A percentile compares a stretch with the other conserved stretches of the same genome.
Conservation (phyloP, 2,797 vertebrate species). For the Onychomys leucogaster region DNA sequence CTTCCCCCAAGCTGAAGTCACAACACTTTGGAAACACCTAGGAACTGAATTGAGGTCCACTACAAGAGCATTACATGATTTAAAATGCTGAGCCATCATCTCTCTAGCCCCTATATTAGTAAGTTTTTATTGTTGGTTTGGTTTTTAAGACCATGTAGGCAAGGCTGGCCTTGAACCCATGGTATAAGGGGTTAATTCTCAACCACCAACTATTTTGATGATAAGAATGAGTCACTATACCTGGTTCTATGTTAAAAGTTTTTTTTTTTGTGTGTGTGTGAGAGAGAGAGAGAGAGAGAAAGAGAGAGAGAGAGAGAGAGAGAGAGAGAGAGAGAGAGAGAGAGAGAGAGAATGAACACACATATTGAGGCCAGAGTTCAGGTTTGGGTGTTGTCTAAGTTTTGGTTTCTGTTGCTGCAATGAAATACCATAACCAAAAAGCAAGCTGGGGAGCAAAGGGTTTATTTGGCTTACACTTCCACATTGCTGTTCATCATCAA, state of each 20-base stretch:
- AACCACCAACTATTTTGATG: background rate
- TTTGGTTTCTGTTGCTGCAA: background rate
- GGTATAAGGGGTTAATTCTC: background rate
- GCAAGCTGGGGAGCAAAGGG: background rate
- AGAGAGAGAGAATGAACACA: background rate
- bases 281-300: too few species aligned
- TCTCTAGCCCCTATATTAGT: background rate
- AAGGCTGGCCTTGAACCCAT: background rate
- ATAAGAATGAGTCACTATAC: background rate
- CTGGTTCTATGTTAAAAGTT: background rate
- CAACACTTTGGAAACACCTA: background rate
- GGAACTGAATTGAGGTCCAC: background rate
- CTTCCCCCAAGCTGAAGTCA: background rate
- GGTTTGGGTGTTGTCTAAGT: background rate
- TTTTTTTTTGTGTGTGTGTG: background rate
- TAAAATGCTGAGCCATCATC: background rate
- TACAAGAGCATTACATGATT: background rate
- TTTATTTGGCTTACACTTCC: background rate
- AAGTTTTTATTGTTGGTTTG: background rate
- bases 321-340: too few species aligned
- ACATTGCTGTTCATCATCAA: background rate
- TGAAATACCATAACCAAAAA: background rate
- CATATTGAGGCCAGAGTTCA: background rate
- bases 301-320: too few species aligned
- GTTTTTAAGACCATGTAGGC: background rate